Conservation (phyloP, 1,140 invertebrate species). For the Metopolophium dirhodum region DNA sequence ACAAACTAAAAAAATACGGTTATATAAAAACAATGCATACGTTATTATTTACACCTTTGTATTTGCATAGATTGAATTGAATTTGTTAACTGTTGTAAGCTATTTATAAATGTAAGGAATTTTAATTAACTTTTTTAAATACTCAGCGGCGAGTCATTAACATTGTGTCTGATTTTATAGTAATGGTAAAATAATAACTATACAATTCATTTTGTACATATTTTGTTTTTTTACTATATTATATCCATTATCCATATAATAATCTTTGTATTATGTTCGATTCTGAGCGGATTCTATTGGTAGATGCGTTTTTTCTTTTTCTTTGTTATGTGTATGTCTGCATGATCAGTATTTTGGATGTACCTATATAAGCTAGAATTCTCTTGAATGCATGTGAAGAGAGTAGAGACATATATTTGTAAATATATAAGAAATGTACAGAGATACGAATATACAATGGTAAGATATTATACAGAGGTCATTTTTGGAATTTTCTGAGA, state of each 20-base stretch:
- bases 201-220: conserved; percentile 24
- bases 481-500: not conserved
- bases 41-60: not conserved
- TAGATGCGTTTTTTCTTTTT: not conserved
- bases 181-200: conserved; percentile 36
- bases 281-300: not conserved
- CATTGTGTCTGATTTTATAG: not conserved
- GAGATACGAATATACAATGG: not conserved
- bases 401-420: not conserved
- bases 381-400: not conserved
- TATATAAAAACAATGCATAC: conserved; percentile 6
- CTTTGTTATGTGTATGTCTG: not conserved
- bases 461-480: not conserved
- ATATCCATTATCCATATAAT: not conserved
- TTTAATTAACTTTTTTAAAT: conserved; percentile 35
- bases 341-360: not conserved
- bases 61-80: not conserved
- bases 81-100: conserved; percentile 25
- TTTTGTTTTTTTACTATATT: conserved; percentile 9
- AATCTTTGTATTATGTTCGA: not conserved
- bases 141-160: conserved; percentile 20
- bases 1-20: not conserved
- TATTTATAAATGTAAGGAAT: conserved; percentile 47
- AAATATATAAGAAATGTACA: not conserved
- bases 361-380: not conserved